Evolutionary conservation across 2,113 vertebrate species (phyloP).

Genomic region (Thalassoma bifasciatum): DNA sequence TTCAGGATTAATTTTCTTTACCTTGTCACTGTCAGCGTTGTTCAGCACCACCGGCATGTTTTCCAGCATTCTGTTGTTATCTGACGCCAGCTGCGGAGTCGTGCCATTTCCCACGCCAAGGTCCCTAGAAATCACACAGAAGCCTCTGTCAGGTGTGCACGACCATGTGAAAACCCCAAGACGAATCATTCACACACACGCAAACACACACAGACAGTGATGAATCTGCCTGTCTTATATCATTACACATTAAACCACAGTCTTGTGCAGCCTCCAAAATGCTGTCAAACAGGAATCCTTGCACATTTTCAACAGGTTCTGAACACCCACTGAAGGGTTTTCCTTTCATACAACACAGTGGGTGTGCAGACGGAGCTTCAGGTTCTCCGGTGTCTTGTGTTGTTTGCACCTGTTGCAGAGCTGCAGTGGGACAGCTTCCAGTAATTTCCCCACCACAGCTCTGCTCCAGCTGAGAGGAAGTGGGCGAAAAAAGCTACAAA

Average conservation of each 20-base stretch:
- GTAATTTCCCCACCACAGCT: background rate
- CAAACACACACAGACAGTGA: conserved; percentile 6
- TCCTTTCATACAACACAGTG: conserved; percentile 19
- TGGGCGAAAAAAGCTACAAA: background rate
- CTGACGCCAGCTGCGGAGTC: conserved; percentile 76
- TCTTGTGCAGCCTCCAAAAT: conserved; percentile 16
- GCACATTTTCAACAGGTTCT: conserved; percentile 15
- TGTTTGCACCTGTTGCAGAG: conserved; percentile 1
- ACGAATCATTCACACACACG: background rate
- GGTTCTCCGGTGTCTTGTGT: background rate
- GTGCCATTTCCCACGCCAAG: conserved; percentile 80
- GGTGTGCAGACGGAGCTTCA: background rate
- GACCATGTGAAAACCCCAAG: conserved; percentile 3
- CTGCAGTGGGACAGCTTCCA: conserved; percentile 2
- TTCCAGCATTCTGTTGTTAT: conserved; percentile 82
- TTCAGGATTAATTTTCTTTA: conserved; percentile 62
- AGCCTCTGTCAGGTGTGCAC: conserved; percentile 43
- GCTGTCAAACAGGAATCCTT: conserved; percentile 23
- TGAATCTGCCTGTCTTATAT: background rate
- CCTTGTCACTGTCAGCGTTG: conserved; percentile 88
- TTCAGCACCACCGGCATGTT: conserved; percentile 81
- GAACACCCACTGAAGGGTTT: conserved; percentile 25
- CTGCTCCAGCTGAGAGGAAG: background rate
- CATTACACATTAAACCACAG: conserved; percentile 1
- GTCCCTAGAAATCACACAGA: conserved; percentile 83